Evolutionary conservation across 2,888 invertebrate species (phyloP).

Genomic region (Pristionchus mayeri): DNA sequence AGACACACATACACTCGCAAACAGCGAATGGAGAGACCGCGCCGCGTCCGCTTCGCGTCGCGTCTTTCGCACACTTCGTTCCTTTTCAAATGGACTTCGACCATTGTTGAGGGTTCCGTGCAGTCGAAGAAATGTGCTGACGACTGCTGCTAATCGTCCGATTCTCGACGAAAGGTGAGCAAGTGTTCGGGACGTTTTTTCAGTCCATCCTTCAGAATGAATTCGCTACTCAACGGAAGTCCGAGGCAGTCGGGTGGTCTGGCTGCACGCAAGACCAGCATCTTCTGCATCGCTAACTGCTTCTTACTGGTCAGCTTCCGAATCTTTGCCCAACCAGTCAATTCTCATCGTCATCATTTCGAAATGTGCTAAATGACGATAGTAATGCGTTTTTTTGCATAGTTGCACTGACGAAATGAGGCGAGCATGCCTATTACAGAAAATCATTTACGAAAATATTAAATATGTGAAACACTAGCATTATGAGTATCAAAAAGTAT

Average conservation of each 20-base stretch:
- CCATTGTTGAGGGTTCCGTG: neutral
- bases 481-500: no score
- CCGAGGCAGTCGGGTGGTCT: neutral
- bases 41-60: constrained; percentile 16
- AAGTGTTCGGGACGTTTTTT: neutral
- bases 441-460: no score
- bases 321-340: no score
- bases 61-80: neutral
- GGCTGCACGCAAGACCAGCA: neutral
- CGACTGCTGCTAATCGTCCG: neutral
- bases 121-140: neutral
- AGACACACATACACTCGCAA: neutral
- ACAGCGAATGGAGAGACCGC: neutral
- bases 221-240: neutral
- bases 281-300: neutral
- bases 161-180: neutral
- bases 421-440: no score
- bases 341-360: no score
- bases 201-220: neutral
- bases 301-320: constrained; percentile 4
- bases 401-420: no score
- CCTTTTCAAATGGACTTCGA: neutral
- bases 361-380: neutral
- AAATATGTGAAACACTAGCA: no score
- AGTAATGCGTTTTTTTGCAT: no score